Evolutionary conservation across 2,797 vertebrate genomes (phyloP).

Genomic region (Clarias platycephalus): DNA sequence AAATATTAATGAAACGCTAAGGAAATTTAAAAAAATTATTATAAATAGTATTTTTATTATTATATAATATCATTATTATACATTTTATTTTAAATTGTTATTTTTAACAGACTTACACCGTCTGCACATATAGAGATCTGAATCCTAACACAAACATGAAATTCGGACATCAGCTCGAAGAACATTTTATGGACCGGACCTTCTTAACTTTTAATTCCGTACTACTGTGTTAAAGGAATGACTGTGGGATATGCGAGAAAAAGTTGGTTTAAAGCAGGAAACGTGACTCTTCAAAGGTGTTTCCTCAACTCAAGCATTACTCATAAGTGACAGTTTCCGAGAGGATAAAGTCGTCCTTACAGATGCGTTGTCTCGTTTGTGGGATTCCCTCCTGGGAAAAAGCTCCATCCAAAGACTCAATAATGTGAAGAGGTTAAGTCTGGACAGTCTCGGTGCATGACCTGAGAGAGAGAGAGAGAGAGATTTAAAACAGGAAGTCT

Average conservation of each 20-base stretch:
- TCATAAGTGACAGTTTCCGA: not conserved
- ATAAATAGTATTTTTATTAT: no score
- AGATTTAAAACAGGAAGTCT: not conserved
- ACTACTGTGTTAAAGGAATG: not conserved
- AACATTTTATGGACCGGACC: no score
- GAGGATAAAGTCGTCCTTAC: conserved; percentile 57
- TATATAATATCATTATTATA: no score
- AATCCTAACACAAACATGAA: no score
- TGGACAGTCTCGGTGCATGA: conserved; percentile 85
- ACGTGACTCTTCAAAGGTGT: no score
- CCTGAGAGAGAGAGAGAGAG: conserved; percentile 68
- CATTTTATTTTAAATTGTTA: no score
- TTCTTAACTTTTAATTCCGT: no score
- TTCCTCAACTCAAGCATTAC: not conserved
- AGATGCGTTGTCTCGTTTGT: conserved; percentile 58
- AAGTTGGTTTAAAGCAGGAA: not conserved
- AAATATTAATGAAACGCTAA: no score
- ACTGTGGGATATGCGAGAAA: not conserved
- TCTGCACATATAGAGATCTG: no score
- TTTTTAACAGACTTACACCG: no score
- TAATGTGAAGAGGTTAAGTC: conserved; percentile 90
- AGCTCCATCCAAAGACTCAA: conserved; percentile 96
- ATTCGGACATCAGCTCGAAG: no score
- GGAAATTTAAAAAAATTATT: no score
- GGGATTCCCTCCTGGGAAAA: conserved; percentile 75